These are phyloP conservation scores for Elephantulus edwardii DNA, from an alignment of 2,113 vertebrate species.

Conservation along the genomic window DNA sequence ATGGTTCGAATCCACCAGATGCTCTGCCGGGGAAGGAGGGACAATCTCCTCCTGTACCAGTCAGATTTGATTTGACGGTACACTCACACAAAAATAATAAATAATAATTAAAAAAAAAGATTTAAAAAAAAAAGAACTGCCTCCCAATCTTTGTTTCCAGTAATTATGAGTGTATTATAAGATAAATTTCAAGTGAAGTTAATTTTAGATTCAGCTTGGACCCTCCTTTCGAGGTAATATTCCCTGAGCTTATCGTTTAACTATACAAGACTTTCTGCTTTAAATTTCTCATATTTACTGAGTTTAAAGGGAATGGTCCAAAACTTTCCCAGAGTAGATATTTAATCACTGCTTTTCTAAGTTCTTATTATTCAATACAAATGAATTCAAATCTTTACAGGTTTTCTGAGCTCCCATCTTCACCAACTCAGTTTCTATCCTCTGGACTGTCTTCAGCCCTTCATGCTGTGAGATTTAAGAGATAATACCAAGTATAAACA, in stretches of 20 bases:
- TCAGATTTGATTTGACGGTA: too few species aligned
- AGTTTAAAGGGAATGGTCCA: not conserved
- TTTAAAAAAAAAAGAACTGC: too few species aligned
- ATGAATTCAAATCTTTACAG: not conserved
- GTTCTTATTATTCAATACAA: not conserved
- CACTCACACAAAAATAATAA: too few species aligned
- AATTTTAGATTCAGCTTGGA: not conserved
- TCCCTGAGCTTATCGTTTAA: not conserved
- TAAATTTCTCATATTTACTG: not conserved
- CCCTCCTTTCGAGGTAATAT: not conserved
- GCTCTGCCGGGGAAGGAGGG: too few species aligned
- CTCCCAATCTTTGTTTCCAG: not conserved
- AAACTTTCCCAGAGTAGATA: not conserved
- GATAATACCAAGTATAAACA: not conserved
- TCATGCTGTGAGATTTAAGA: not conserved
- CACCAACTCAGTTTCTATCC: not conserved
- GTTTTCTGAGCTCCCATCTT: not conserved
- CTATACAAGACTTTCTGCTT: not conserved
- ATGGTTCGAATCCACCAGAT: too few species aligned
- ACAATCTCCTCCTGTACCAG: too few species aligned
- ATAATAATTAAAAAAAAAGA: too few species aligned
- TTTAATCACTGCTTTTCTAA: not conserved
- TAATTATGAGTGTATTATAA: not conserved
- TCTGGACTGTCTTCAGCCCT: not conserved
- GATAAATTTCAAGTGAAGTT: not conserved